A percentile compares a stretch with the other conserved stretches of the same genome.
phyloP scores from a whole-genome alignment of 2,113 vertebrate species.

The Aegotheles bennettii region DNA sequence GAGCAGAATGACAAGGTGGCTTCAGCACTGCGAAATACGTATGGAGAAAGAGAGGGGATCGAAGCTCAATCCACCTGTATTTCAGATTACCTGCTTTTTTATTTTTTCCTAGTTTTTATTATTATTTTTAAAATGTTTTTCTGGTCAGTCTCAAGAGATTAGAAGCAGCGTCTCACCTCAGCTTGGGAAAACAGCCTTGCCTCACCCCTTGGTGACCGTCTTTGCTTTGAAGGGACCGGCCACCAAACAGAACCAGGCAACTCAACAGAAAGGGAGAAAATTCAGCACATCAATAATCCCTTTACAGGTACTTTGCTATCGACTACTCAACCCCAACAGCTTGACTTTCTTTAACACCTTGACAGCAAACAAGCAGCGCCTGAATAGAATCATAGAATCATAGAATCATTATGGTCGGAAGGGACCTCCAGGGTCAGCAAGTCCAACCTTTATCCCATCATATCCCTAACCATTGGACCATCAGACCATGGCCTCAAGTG shows the following conservation, averaged over 20 bases:
- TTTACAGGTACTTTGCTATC: not conserved
- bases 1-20: not conserved
- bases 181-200: not conserved
- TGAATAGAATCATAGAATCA: no score
- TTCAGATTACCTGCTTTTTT: not conserved
- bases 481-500: no score
- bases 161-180: not conserved
- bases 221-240: not conserved
- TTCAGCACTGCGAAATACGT: fast-evolving
- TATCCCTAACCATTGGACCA: no score
- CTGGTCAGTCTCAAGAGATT: not conserved
- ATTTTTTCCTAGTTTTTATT: not conserved
- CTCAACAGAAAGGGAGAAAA: not conserved
- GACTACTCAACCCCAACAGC: not conserved
- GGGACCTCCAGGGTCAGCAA: no score
- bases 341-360: not conserved
- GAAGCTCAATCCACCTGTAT: not conserved
- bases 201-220: fast-evolving
- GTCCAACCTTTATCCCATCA: no score
- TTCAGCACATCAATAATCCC: not conserved
- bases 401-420: no score
- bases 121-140: not conserved
- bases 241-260: not conserved
- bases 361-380: not conserved
- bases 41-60: not conserved